Conservation (phyloP, 2,113 vertebrate genomes). For the Ciconia stormi region DNA sequence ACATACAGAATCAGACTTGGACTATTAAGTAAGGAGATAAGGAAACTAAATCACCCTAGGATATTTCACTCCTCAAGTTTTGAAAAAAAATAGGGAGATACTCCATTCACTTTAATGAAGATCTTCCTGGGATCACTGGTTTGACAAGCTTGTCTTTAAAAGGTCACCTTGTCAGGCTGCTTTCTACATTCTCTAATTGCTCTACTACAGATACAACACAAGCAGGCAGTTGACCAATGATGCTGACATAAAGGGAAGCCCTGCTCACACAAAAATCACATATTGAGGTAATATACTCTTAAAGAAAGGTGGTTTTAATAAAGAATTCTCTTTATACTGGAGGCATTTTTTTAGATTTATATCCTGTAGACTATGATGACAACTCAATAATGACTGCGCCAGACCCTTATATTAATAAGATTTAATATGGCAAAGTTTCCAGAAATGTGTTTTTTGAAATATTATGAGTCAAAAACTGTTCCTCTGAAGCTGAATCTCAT, state of each 20-base stretch:
- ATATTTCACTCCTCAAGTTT: background rate
- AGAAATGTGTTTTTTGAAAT: conserved; percentile 82
- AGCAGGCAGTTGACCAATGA: conserved; percentile 30
- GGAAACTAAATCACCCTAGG: background rate
- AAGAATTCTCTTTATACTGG: conserved; percentile 73
- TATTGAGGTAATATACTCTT: conserved; percentile 70
- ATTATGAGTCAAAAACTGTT: conserved; percentile 76
- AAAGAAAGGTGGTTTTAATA: conserved; percentile 80
- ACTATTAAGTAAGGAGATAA: background rate
- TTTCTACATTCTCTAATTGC: background rate
- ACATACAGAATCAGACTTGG: background rate
- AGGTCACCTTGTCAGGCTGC: background rate
- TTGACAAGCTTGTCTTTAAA: background rate
- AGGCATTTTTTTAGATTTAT: conserved; percentile 77
- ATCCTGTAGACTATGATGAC: conserved; percentile 77
- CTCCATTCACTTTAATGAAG: background rate
- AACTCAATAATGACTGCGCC: conserved; percentile 80
- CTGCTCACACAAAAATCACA: conserved; percentile 53
- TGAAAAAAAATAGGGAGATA: background rate
- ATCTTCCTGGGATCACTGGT: background rate
- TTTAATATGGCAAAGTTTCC: conserved; percentile 78
- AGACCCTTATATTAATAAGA: conserved; percentile 79
- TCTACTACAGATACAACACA: conserved; percentile 35
- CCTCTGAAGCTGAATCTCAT: conserved; percentile 76
- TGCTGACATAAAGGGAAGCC: conserved; percentile 35